A percentile compares a stretch with the other conserved stretches of the same genome.
Conservation (phyloP, 1,140 invertebrate genomes). For the Macrobrachium nipponense region DNA sequence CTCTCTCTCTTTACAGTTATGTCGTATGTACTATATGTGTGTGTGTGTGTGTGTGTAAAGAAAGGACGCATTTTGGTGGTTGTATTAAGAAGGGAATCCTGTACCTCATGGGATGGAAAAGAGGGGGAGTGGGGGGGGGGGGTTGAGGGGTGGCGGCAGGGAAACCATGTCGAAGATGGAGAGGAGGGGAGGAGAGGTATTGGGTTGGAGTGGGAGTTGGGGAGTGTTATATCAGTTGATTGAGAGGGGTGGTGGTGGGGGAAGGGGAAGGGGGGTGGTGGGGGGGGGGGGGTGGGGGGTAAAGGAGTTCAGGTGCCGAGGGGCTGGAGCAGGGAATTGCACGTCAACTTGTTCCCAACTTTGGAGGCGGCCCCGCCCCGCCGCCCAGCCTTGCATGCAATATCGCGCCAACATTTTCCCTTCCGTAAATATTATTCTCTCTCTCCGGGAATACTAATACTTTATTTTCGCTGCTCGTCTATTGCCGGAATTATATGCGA, state of each 20-base stretch:
- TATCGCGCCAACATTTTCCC: too few species aligned
- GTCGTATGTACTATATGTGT: too few species aligned
- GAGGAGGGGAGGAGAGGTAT: background rate
- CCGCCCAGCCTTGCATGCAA: background rate
- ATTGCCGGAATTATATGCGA: too few species aligned
- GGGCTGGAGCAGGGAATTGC: background rate
- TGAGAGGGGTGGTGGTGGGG: background rate
- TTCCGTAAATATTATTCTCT: too few species aligned
- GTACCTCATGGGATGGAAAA: too few species aligned
- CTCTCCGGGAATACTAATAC: too few species aligned
- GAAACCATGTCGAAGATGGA: background rate
- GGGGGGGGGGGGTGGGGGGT: background rate
- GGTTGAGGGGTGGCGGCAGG: background rate
- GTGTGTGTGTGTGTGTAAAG: too few species aligned
- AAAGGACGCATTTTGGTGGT: too few species aligned
- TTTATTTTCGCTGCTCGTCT: too few species aligned
- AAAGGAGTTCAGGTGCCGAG: background rate
- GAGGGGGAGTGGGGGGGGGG: too few species aligned
- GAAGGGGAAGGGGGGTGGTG: background rate
- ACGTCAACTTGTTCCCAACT: background rate
- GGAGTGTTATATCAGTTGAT: background rate
- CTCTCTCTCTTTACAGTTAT: too few species aligned
- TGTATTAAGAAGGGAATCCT: too few species aligned
- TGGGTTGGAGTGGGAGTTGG: background rate
- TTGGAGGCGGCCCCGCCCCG: background rate